Base-by-base conservation (phyloP, 1,140 invertebrate species). In the Metopolophium dirhodum region DNA sequence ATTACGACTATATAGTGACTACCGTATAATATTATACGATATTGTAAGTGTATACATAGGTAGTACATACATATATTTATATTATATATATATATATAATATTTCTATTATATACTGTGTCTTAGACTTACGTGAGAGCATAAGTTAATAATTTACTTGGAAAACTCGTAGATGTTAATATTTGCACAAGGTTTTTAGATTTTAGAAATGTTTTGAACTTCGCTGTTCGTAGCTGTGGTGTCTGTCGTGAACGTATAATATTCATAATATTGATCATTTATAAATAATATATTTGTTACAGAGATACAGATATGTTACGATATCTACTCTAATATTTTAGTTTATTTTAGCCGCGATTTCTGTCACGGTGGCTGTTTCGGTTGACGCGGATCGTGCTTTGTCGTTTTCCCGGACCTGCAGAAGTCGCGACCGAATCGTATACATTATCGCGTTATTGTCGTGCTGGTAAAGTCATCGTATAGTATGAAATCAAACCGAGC, bases 381-480 rank as follows among this genome's bases (percentile, higher is more conserved):
- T 86, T 30, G 45, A 86, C 49, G 87, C n/a, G 26, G 49, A 89
- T 89, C 87, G 87, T 89, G 86, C 86, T 85, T 41, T n/a, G 45
- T 37, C 82, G 82, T 41, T 82, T 54, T 83, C 35, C 37, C 22
- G 82, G 11, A 68, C 61, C 35, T 6, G 41, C 41, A 20, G 41
- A 41, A 85, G 83, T 85, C 37, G 83, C 83, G 9, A 85, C 37
- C 22, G 8, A 85, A 23, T 9, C 82, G 82, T 45, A 45, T 85
- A 85, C 41, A 85, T 26, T 41, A 85, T 41, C 47, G 45, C 45
- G 86, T 20, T 49, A n/a, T 87, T n/a, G 47, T 87, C 47, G 86
- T 87, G 86, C 83, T 26, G 83, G 23, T 8, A 35, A 23, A 41
- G 37, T 9, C 35, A 23, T 83, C 22, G 7, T 83, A 83, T 41